phyloP scores from a whole-genome alignment of 2,113 vertebrate genomes.

The Melanostigma gelatinosum region DNA sequence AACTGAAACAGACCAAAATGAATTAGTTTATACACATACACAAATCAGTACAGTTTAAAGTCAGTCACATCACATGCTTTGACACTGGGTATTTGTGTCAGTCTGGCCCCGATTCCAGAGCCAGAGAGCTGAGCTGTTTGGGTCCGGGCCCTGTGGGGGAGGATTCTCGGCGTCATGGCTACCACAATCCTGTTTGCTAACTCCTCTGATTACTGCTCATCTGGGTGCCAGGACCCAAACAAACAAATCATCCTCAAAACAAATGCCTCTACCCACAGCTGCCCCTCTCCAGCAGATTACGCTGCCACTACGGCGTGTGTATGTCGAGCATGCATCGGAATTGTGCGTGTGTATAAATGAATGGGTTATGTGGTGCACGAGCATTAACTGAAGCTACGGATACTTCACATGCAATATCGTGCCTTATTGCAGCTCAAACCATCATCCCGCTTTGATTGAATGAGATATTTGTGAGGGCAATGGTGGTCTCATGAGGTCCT shows the following conservation, averaged over 20 bases:
- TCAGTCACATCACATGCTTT: slow-evolving; percentile 19
- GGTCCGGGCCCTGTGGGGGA: slow-evolving; percentile 66
- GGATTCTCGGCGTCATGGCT: slow-evolving; percentile 72
- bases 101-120: slow-evolving; percentile 54
- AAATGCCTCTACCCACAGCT: slow-evolving; percentile 72
- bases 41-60: slow-evolving; percentile 2
- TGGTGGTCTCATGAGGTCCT: slow-evolving; percentile 15
- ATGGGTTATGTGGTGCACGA: not conserved
- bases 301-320: slow-evolving; percentile 22
- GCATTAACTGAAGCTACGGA: slow-evolving; percentile 1
- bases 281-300: slow-evolving; percentile 57
- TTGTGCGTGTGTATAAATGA: slow-evolving; percentile 7
- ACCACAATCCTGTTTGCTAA: slow-evolving; percentile 83
- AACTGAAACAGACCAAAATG: not conserved
- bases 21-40: slow-evolving; percentile 9
- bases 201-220: slow-evolving; percentile 82
- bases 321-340: slow-evolving; percentile 3
- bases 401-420: slow-evolving; percentile 12
- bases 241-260: slow-evolving; percentile 74
- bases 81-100: slow-evolving; percentile 20
- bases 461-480: slow-evolving; percentile 33
- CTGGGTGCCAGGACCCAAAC: slow-evolving; percentile 75
- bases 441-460: slow-evolving; percentile 25
- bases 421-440: slow-evolving; percentile 20
- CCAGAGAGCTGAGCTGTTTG: slow-evolving; percentile 69